Evolutionary conservation across 2,797 vertebrate genomes (phyloP).

Genomic region (Anisognathus igniventris): DNA sequence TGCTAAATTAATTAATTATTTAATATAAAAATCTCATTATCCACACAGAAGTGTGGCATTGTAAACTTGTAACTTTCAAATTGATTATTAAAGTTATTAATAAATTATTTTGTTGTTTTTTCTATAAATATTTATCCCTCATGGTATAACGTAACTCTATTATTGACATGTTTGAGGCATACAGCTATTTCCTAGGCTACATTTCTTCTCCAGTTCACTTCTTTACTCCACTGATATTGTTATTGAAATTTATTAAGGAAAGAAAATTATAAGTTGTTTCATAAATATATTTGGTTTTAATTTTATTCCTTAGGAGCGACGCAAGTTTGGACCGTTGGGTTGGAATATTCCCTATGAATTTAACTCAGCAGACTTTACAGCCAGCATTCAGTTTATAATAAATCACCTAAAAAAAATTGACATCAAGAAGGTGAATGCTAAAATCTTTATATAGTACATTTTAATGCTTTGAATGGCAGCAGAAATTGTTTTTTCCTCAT

Average conservation of each 20-base stretch:
- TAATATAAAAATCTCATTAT: background rate
- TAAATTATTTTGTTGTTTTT: background rate
- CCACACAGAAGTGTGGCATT: background rate
- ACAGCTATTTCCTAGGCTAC: background rate
- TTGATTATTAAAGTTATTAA: background rate
- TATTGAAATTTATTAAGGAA: background rate
- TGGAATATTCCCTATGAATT: conserved; percentile 83
- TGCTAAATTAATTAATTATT: background rate
- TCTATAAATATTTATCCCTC: background rate
- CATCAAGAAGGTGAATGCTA: conserved; percentile 74
- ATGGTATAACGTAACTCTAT: background rate
- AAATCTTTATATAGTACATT: background rate
- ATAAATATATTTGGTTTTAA: background rate
- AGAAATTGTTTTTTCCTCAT: background rate
- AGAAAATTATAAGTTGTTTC: background rate
- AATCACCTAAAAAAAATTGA: conserved; percentile 78
- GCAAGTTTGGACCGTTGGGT: conserved; percentile 79
- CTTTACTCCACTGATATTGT: background rate
- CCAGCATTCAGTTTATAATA: conserved; percentile 79
- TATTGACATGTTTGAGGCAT: background rate
- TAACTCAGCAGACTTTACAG: conserved; percentile 76
- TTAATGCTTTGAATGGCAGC: background rate
- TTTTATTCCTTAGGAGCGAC: conserved; percentile 70
- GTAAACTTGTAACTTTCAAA: background rate
- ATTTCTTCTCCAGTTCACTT: background rate